Conservation (phyloP, 2,113 vertebrate genomes). For the Shinisaurus crocodilurus region DNA sequence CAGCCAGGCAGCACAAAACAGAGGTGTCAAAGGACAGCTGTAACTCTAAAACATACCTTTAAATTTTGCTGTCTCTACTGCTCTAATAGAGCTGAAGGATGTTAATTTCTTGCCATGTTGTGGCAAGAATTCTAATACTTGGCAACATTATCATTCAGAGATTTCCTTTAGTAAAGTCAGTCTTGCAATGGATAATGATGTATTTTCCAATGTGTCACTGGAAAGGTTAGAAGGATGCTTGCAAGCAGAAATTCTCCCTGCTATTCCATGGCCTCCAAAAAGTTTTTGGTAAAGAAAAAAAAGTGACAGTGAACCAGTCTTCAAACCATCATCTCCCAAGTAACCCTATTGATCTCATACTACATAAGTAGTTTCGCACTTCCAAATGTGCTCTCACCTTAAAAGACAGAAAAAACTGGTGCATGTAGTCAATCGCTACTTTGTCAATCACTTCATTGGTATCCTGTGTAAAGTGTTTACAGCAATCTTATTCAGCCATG, state of each 20-base stretch:
- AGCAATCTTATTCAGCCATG: neutral
- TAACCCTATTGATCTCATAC: neutral
- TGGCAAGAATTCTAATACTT: conserved; percentile 6
- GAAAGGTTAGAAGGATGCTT: conserved; percentile 56
- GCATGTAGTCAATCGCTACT: neutral
- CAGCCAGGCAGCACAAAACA: neutral
- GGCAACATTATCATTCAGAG: conserved; percentile 42
- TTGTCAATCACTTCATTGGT: neutral
- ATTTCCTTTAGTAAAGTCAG: conserved; percentile 51
- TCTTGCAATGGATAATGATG: conserved; percentile 51
- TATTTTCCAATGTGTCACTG: conserved; percentile 44
- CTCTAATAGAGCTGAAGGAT: conserved; percentile 1
- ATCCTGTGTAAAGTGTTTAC: neutral
- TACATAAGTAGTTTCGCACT: too few species aligned
- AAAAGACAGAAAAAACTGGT: neutral
- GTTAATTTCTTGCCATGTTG: neutral
- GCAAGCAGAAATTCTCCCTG: conserved; percentile 36
- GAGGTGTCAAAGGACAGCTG: conserved; percentile 15
- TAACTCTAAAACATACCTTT: neutral
- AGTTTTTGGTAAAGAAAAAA: neutral
- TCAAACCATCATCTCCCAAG: neutral
- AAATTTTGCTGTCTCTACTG: conserved; percentile 21
- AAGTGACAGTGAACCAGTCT: neutral
- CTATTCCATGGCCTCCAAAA: neutral
- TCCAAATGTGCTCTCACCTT: neutral